Base-by-base conservation (phyloP, 1,140 invertebrate genomes). In the Andricus grossulariae region DNA sequence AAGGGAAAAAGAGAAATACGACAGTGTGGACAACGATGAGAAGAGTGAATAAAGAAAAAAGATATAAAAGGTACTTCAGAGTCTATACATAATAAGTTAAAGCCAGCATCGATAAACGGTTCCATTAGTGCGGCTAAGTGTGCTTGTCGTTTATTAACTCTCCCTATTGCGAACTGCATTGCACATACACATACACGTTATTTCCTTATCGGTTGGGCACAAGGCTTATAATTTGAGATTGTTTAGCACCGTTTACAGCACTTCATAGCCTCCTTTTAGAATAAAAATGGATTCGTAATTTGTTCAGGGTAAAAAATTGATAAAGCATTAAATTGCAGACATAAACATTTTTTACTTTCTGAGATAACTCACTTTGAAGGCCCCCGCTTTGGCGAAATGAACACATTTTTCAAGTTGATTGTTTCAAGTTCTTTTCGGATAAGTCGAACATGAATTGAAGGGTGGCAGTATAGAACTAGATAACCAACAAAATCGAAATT, bases 81-180 rank as follows among this genome's bases (percentile, higher is more conserved):
- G 60, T 66, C 60, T 66, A 66, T 66, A 66, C 60, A 66, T 66
- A 66, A 66, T 66, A 66, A 66, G 32, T 66, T 66, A 45, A 66
- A 66, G 11, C 60, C 60, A 15, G 25, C 60, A 66, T 66, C 60
- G 60, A 66, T 66, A 66, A 66, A 66, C 60, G 60, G 60, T 66
- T 66, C 60, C 60, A 66, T 66, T 66, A 66, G 60, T 32, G 32
- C 12, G 25, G 60, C 60, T 66, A 45, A 66, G 60, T 66, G 60
- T 66, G 39, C 60, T 66, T 45, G 60, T 66, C 55, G 6, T 57
- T 57, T 57, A 57, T 57, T 57, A 57, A 57, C 55, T 57, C 18
- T 57, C 55, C 1, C 60, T 39, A 66, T 66, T 66, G 60, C 60
- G 32, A 39, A 16, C 57, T 60, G 57, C 25, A 32, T 25, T 16